Evolutionary conservation across 2,888 invertebrate species (phyloP), one percentile per base, ranked within the genome.

Genomic region (Callinectes sapidus): DNA sequence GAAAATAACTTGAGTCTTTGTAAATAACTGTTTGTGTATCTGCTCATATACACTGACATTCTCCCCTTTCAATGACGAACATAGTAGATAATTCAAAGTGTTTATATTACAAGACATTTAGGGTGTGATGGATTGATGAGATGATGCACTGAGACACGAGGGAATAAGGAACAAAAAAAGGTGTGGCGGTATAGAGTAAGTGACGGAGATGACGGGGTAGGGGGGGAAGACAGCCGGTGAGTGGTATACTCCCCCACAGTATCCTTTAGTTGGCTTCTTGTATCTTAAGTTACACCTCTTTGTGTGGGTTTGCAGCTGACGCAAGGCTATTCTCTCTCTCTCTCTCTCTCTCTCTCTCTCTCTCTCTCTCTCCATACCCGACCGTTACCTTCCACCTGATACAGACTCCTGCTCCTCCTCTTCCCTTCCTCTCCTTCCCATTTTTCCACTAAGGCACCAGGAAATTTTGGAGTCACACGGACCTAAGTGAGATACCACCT

Each of bases 231-330:
- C 35, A 16, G 86, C n/a, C 23, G 81, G 35, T 32, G 32, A 35
- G 81, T 81, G 81, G 81, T 81, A 81, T 81, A 81, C n/a, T n/a
- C n/a, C n/a, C n/a, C n/a, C n/a, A n/a, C 81, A 35, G 81, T 81
- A 35, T 81, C 35, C 81, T 16, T 16, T 32, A 32, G 32, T 35
- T 32, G 81, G 81, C 81, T 81, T 81, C 81, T 81, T 16, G 32
- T 81, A 81, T 32, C 81, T 81, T 81, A 35, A 28, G 81, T 81
- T 81, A 81, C 81, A 14, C 8, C 3, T 0, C 81, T 81, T 81
- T 81, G 81, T 81, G 81, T 32, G 35, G 81, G 81, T 35, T 81
- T 81, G 35, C 81, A 81, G 81, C 81, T 81, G 81, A 81, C 81
- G 81, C 81, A 35, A 32, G 10, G 81, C 32, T 77, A 32, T 1